Evolutionary conservation across 2,888 invertebrate genomes (phyloP).

Genomic region (Xestia c-nigrum): DNA sequence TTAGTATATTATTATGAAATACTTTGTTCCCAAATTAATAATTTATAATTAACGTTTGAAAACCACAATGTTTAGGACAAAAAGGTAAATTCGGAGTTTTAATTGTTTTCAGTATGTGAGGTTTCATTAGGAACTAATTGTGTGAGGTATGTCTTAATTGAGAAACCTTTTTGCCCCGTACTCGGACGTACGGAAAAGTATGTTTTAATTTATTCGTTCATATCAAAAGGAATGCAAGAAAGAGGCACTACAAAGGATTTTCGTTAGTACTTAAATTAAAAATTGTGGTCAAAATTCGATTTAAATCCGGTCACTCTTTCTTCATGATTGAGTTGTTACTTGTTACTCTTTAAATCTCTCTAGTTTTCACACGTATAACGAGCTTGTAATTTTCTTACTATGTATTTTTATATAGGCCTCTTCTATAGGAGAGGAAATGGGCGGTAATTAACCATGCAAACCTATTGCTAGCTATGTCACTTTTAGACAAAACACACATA

Average conservation of each 20-base stretch:
- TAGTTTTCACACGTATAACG: not conserved
- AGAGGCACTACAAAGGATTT: not conserved
- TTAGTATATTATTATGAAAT: constrained; percentile 65
- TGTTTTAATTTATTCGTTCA: constrained; percentile 39
- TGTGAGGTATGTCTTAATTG: constrained; percentile 76
- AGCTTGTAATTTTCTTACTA: not conserved
- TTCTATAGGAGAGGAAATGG: not conserved
- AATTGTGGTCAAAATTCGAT: not conserved
- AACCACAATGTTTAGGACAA: constrained; percentile 56
- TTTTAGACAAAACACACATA: too few species aligned
- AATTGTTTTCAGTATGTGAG: constrained; percentile 71
- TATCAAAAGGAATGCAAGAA: constrained; percentile 16
- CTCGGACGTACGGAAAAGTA: constrained; percentile 37
- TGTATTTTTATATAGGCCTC: not conserved
- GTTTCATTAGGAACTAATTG: constrained; percentile 75
- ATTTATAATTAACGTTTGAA: constrained; percentile 46
- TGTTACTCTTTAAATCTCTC: not conserved
- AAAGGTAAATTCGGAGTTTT: constrained; percentile 68
- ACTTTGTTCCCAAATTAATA: constrained; percentile 69
- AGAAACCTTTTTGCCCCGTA: constrained; percentile 48
- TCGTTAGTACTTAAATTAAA: not conserved
- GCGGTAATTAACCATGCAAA: not conserved
- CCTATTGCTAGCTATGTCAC: too few species aligned
- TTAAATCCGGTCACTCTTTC: not conserved
- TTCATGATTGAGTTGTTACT: not conserved